Evolutionary conservation across 2,888 invertebrate genomes (phyloP).

Genomic region (Callinectes sapidus): DNA sequence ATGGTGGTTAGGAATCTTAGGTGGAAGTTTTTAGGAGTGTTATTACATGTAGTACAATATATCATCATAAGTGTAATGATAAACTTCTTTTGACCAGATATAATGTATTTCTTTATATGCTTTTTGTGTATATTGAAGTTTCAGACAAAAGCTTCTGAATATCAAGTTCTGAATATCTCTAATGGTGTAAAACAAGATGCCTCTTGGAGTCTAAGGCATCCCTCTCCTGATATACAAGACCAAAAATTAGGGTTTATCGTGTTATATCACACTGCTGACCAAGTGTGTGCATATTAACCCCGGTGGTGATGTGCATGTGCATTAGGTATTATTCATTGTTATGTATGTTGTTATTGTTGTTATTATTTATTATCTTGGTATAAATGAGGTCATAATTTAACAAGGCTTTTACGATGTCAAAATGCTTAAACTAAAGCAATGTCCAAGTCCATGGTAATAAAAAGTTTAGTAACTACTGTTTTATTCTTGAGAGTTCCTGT

Average conservation of each 20-base stretch:
- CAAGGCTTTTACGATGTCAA: not conserved
- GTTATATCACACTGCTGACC: no score
- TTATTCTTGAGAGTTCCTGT: no score
- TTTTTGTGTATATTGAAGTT: not conserved
- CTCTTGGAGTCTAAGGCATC: not conserved
- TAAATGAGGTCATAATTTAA: not conserved
- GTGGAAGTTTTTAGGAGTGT: not conserved
- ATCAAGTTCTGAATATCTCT: not conserved
- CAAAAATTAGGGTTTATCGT: no score
- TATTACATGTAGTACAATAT: not conserved
- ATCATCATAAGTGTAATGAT: not conserved
- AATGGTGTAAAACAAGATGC: not conserved
- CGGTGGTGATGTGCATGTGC: not conserved
- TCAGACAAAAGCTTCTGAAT: not conserved
- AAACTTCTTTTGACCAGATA: not conserved
- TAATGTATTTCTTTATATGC: not conserved
- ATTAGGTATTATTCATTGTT: not conserved
- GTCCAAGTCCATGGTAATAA: not conserved
- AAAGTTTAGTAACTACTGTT: no score
- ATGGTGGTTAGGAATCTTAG: not conserved
- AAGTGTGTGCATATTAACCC: not conserved
- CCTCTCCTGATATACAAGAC: no score
- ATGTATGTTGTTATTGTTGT: not conserved
- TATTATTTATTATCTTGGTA: not conserved
- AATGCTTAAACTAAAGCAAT: not conserved